Conservation (phyloP, 2,888 invertebrate genomes). For the Cataglyphis albicans region DNA sequence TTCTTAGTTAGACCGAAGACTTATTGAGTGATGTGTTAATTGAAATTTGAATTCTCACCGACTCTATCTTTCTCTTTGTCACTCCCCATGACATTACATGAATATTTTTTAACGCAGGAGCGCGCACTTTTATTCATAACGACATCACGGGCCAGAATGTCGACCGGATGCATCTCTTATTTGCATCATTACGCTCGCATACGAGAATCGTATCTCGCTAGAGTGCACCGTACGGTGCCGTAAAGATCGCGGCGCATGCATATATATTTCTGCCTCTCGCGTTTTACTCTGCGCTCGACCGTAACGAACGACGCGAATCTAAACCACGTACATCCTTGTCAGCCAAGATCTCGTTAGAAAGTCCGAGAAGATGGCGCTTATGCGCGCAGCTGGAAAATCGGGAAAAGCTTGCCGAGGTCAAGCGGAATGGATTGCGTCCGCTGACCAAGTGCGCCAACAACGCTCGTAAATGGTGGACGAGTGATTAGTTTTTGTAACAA, state of each 20-base stretch:
- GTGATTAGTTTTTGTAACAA: constrained; percentile 52
- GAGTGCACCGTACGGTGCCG: background rate
- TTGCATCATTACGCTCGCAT: constrained; percentile 32
- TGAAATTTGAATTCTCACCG: background rate
- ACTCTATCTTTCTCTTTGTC: background rate
- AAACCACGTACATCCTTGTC: constrained; percentile 45
- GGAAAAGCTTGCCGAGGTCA: constrained; percentile 41
- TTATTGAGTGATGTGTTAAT: background rate
- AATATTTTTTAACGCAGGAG: constrained; percentile 32
- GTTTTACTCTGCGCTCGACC: constrained; percentile 35
- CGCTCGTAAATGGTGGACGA: constrained; percentile 42
- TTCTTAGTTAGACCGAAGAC: no score
- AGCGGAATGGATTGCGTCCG: constrained; percentile 53
- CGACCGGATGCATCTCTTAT: constrained; percentile 34
- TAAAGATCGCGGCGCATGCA: constrained; percentile 34
- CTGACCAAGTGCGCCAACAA: constrained; percentile 44
- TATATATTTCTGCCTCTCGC: background rate
- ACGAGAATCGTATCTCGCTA: constrained; percentile 1
- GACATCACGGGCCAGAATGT: constrained; percentile 3
- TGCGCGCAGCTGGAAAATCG: constrained; percentile 55
- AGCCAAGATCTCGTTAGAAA: constrained; percentile 48
- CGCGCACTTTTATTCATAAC: constrained; percentile 27
- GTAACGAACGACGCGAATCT: constrained; percentile 42
- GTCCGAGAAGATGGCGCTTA: constrained; percentile 50
- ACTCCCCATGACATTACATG: background rate